Conservation (phyloP, 2,113 vertebrate species). For the Octodon degus region DNA sequence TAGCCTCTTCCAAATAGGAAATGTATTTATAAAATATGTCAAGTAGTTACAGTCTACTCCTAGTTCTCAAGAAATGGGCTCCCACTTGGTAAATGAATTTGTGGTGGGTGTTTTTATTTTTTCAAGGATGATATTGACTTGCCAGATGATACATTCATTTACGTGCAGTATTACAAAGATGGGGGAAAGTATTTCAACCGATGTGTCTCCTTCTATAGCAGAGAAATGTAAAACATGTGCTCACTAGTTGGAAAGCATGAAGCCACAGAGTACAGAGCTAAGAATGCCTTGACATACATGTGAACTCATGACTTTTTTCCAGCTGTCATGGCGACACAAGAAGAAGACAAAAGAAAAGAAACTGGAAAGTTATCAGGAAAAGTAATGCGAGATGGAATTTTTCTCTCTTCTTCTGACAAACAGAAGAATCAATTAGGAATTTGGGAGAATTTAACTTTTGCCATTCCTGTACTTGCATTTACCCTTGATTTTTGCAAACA, state of each 20-base stretch:
- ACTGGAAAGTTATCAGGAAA: not conserved
- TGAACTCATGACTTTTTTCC: not conserved
- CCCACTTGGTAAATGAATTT: not conserved
- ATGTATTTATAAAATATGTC: not conserved
- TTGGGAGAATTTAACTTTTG: not conserved
- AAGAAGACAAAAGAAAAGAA: not conserved
- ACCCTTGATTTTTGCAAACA: conserved; percentile 16
- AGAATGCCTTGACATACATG: not conserved
- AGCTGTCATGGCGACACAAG: not conserved
- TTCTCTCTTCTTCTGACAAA: not conserved
- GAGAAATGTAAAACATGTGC: not conserved
- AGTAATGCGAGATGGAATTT: not conserved
- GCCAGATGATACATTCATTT: not conserved
- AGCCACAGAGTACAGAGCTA: not conserved
- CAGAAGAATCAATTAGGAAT: not conserved
- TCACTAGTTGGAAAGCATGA: conserved; percentile 4
- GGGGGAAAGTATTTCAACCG: not conserved
- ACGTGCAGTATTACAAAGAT: not conserved
- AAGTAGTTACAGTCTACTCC: not conserved
- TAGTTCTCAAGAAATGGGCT: not conserved
- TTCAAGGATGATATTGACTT: not conserved
- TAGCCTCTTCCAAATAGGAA: conserved; percentile 11
- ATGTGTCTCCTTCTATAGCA: not conserved
- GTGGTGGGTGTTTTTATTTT: not conserved
- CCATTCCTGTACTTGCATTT: not conserved